phyloP scores from a whole-genome alignment of 2,797 vertebrate species.

The Sebastes reedi region DNA sequence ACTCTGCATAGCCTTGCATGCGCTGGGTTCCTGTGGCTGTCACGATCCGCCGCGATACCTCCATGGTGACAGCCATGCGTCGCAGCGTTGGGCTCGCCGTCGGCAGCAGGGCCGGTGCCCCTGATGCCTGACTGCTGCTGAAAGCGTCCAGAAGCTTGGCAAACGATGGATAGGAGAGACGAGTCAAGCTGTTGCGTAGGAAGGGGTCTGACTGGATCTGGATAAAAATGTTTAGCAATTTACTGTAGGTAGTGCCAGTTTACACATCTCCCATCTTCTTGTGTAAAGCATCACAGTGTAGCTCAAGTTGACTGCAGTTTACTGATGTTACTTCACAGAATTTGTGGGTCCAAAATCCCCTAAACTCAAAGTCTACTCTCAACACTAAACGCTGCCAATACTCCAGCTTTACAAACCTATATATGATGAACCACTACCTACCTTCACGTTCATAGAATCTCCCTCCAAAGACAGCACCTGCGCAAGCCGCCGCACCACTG shows the following conservation, averaged over 20 bases:
- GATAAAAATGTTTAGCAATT: background rate
- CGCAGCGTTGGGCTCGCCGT: conserved; percentile 79
- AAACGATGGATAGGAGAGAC: conserved; percentile 86
- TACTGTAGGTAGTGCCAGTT: background rate
- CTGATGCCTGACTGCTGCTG: background rate
- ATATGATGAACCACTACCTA: background rate
- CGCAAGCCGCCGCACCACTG: conserved; percentile 80
- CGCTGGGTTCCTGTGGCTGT: conserved; percentile 85
- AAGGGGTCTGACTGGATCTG: conserved; percentile 85
- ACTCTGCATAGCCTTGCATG: conserved; percentile 83
- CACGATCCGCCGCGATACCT: conserved; percentile 86
- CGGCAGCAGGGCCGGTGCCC: conserved; percentile 10
- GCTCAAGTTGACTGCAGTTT: background rate
- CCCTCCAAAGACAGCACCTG: conserved; percentile 84
- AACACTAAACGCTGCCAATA: background rate
- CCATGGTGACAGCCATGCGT: conserved; percentile 88
- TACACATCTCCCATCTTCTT: background rate
- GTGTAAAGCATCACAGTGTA: background rate
- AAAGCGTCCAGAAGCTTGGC: conserved; percentile 84
- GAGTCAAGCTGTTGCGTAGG: conserved; percentile 76
- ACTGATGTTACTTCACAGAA: background rate
- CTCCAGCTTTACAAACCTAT: background rate
- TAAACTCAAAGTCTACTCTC: background rate
- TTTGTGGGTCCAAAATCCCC: background rate
- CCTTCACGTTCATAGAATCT: conserved; percentile 83